Evolutionary conservation across 1,140 invertebrate genomes (phyloP), one percentile per base, ranked within the genome.

Genomic region (Tigriopus japonicus): DNA sequence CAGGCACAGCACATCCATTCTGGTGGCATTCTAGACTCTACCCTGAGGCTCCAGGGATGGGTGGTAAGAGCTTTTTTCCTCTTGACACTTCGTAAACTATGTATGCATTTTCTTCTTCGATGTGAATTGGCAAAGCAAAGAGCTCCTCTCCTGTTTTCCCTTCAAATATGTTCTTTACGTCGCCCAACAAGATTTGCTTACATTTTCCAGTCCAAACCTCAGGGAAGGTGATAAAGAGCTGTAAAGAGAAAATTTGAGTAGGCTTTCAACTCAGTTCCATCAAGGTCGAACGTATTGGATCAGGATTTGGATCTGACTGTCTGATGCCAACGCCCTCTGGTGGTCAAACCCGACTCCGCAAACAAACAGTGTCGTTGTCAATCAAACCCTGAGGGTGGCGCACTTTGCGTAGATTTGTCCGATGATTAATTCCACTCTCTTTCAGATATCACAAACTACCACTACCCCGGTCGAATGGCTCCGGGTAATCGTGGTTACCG

Each of bases 21-120:
- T 61, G 59, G 59, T 61, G 59, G 59, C 59, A 61, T 35, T 56
- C 49, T 12, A 61, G 59, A 42, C 59, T 61, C 21, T 61, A 61
- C 41, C 59, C 59, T n/a, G 59, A 61, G 28, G 28, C 28, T 49
- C 21, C 45, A 21, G 45, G 45, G 45, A 49, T 49, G 21, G 45
- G 45, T 17, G 45, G 45, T 49, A 49, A 17, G 21, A 6, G n/a
- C 10, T 49, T 12, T 3, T 17, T 3, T 15, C 21, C 6, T 17
- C 6, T 6, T 49, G n/a, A 49, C 45, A 6, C 6, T 21, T 17
- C 21, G n/a, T 49, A 15, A 49, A 21, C 3, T 15, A 43, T 43
- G 42, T 49, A 49, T 49, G 3, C 45, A 6, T 15, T 6, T 17
- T 49, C n/a, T 6, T 17, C 2, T 49, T 17, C 5, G 10, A 17